Base-by-base conservation (phyloP, 2,888 invertebrate species). In the Hyposoter dolosus region DNA sequence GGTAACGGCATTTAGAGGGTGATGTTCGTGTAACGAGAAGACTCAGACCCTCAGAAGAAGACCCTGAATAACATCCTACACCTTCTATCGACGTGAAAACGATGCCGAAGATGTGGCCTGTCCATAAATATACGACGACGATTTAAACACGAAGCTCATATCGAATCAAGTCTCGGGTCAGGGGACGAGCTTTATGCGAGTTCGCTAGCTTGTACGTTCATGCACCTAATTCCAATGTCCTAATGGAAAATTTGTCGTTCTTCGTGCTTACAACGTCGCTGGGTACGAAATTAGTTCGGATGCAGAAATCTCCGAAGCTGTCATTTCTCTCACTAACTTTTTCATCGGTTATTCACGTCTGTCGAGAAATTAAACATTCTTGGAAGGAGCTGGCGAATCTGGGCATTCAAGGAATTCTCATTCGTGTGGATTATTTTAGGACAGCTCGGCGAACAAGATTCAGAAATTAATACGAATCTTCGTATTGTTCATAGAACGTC, bases 1-100 rank as follows among this genome's bases (percentile, higher is more conserved):
- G 75, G 63, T 79, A 81, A 78, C 83, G 86, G 69, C 74, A 74
- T 86, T 77, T 80, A 75, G 82, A 56, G 45, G 32, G 6, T 78
- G 76, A 83, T 69, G 74, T 74, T 74, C 68, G 74, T 68, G 68
- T 68, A 83, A 75, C 72, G 35, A 77, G 81, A 80, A 80, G 45
- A 80, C 65, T 28, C 4, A n/a, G 43, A 60, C 28, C 60, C 28
- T 28, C 28, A 28, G 28, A 28, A 10, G 15, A 28, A 1, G n/a
- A n/a, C n/a, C 15, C 28, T 60, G 28, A 28, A 60, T 28, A 32
- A 40, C 43, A 23, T 35, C 69, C 23, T 7, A 47, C 15, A 32
- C 45, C 35, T 66, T 12, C 9, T 5, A 12, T 17, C 56, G 9
- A 47, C 40, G 40, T 10, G 63, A 71, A 74, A 60, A 74, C 15